phyloP scores from a whole-genome alignment of 2,888 invertebrate species.

The Nephrotoma guestfalica region DNA sequence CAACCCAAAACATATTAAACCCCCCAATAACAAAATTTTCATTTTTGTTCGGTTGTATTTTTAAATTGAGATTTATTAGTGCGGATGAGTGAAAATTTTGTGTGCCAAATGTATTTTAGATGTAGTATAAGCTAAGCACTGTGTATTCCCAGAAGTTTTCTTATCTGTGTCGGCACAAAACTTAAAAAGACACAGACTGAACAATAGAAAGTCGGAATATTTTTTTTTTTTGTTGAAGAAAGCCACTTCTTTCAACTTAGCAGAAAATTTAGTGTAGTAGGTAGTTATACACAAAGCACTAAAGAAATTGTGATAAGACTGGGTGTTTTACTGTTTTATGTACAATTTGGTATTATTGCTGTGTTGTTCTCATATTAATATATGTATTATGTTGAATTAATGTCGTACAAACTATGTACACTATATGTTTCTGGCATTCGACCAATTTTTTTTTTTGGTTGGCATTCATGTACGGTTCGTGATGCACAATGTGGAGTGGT shows the following conservation, averaged over 20 bases:
- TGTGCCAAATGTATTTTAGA: neutral
- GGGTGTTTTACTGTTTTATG: neutral
- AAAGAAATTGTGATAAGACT: neutral
- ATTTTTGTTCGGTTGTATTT: neutral
- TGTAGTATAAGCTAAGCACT: neutral
- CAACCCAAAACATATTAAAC: neutral
- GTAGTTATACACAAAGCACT: neutral
- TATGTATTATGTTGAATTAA: neutral
- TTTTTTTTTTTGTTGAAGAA: neutral
- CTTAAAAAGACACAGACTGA: neutral
- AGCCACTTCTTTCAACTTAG: neutral
- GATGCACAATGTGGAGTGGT: neutral
- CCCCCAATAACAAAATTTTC: neutral
- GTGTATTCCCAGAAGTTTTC: neutral
- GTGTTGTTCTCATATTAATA: neutral
- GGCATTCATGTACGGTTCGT: neutral
- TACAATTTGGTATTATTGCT: neutral
- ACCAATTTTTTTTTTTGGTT: neutral
- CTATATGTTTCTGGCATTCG: neutral
- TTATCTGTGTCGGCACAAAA: neutral
- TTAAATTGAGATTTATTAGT: neutral
- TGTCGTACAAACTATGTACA: neutral
- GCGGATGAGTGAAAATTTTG: neutral
- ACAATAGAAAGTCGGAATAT: neutral
- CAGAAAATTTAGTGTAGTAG: neutral